Base-by-base conservation (phyloP, 2,797 vertebrate species). In the Petrocephalus schoutedeni region DNA sequence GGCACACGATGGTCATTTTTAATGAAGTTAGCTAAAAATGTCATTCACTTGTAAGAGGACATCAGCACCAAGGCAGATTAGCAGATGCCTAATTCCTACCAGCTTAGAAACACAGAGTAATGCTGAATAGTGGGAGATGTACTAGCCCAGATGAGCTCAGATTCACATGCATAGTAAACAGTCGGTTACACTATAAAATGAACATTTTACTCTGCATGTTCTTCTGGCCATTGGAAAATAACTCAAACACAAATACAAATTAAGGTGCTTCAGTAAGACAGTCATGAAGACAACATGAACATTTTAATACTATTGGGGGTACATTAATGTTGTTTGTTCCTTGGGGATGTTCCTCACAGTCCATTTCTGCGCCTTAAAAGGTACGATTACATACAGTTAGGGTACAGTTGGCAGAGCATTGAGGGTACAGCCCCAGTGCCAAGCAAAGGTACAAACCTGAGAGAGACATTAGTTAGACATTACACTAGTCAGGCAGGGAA, bases 21-120 rank as follows among this genome's bases (percentile, higher is more conserved):
- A 19, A 64, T 86, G 28, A 61, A 86, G 49, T 59, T 45, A 64
- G 16, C 85, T 86, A 86, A 86, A 83, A 61, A 32, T n/a, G 19
- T 14, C 41, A n/a, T 12, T 64, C 36, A 23, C 28, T 16, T 49
- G 3, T 36, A 16, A 51, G 61, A 19, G n/a, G 80, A 57, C 16
- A 80, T 49, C 41, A 49, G 6, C n/a, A 36, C 36, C 19, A 28
- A 9, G 74, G 16, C 49, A 49, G 7, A 45, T 80, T 45, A 21
- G 41, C 45, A 49, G 36, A 49, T n/a, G 5, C 54, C 6, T 56
- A 7, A 45, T 80, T 80, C 41, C 16, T 49, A 10, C 19, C 19
- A 80, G 74, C 45, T 80, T 80, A 45, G 41, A 80, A 80, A 49
- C 19, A 80, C 74, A 49, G 74, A 45, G 32, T 80, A 45, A 80